phyloP scores from a whole-genome alignment of 2,888 invertebrate genomes.

The Lucinisca nassula region DNA sequence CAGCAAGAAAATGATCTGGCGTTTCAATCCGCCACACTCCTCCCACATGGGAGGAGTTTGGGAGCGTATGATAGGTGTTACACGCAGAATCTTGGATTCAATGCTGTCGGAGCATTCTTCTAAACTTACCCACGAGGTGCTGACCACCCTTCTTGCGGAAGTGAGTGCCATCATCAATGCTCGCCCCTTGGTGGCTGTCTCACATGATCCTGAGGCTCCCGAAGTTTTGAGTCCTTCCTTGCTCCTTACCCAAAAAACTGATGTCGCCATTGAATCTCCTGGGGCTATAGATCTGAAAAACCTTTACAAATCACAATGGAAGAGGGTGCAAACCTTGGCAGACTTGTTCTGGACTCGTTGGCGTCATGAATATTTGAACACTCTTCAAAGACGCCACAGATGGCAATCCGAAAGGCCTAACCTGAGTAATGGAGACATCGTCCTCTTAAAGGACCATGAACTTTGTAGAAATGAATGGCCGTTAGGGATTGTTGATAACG shows the following conservation, averaged over 20 bases:
- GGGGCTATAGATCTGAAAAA: conserved; percentile 25
- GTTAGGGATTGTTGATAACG: conserved; percentile 20
- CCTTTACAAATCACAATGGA: conserved; percentile 55
- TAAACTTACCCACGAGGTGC: conserved; percentile 48
- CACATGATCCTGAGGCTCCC: conserved; percentile 23
- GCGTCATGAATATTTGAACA: conserved; percentile 39
- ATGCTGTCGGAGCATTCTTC: conserved; percentile 13
- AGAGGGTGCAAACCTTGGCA: conserved; percentile 48
- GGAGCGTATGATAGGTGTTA: conserved; percentile 50
- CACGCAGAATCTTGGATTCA: conserved; percentile 43
- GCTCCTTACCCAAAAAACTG: conserved; percentile 44
- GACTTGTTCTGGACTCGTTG: conserved; percentile 58
- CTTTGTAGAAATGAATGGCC: conserved; percentile 40
- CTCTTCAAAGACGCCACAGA: conserved; percentile 40
- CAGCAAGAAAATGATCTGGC: conserved; percentile 31
- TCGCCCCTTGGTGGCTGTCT: conserved; percentile 38
- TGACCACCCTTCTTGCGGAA: conserved; percentile 51
- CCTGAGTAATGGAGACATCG: conserved; percentile 38
- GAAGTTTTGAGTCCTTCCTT: conserved; percentile 22
- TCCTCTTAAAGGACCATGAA: conserved; percentile 29
- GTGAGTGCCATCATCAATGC: conserved; percentile 55
- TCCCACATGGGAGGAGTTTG: conserved; percentile 59
- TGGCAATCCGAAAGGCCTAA: conserved; percentile 28
- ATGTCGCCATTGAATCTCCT: not conserved
- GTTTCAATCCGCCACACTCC: conserved; percentile 49